Percentiles rank a stretch among this genome's conserved stretches.
Evolutionary conservation across 2,888 invertebrate genomes (phyloP).

Genomic region (Alsophila aescularia): DNA sequence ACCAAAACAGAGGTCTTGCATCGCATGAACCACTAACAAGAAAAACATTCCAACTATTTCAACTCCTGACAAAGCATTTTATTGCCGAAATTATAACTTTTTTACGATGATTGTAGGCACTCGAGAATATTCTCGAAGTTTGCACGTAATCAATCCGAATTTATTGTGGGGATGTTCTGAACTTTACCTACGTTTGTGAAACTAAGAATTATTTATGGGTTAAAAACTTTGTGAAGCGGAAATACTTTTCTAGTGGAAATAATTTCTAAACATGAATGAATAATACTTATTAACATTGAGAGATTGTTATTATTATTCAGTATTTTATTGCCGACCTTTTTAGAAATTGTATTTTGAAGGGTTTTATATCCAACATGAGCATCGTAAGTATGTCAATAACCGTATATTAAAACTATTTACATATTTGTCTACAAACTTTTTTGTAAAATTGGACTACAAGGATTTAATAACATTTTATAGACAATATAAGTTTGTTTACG

Average conservation of each 20-base stretch:
- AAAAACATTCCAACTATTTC: slow-evolving; percentile 47
- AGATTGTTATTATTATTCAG: background rate
- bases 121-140: slow-evolving; percentile 33
- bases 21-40: slow-evolving; percentile 52
- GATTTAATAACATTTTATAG: background rate
- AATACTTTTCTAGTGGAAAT: slow-evolving; percentile 8
- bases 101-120: slow-evolving; percentile 29
- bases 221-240: slow-evolving; percentile 11
- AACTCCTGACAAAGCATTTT: slow-evolving; percentile 36
- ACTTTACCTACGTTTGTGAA: background rate
- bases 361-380: background rate
- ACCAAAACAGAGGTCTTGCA: slow-evolving; percentile 38
- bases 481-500: slow-evolving; percentile 10
- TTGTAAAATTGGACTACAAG: too few species aligned
- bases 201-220: slow-evolving; percentile 14
- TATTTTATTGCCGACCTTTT: background rate
- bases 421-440: too few species aligned
- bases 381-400: too few species aligned
- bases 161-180: slow-evolving; percentile 18
- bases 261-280: slow-evolving; percentile 17
- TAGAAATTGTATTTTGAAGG: background rate
- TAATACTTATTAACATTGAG: background rate
- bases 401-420: too few species aligned
- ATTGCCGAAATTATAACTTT: slow-evolving; percentile 35
- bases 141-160: slow-evolving; percentile 35